Evolutionary conservation across 2,797 vertebrate species (phyloP).

Genomic region (Halcyon chelicuti): DNA sequence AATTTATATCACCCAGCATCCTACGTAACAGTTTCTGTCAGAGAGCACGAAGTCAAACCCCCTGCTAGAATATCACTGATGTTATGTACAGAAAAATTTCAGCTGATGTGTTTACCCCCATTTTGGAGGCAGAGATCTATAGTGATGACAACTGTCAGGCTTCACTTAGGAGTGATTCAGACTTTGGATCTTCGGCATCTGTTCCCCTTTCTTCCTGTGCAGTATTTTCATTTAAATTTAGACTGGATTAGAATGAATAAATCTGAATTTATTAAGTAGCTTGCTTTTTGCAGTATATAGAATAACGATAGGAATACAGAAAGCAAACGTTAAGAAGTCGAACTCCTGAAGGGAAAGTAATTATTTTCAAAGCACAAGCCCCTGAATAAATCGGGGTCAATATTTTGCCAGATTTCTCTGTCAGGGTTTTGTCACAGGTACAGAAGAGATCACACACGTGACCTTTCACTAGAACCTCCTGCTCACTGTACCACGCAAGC

Average conservation of each 20-base stretch:
- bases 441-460: background rate
- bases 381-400: background rate
- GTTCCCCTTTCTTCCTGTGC: background rate
- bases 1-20: background rate
- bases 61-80: background rate
- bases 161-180: background rate
- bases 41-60: background rate
- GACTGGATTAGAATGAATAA: background rate
- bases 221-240: background rate
- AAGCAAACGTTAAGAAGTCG: background rate
- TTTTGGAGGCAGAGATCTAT: background rate
- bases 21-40: background rate
- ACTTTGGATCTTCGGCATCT: background rate
- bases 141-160: conserved; percentile 5
- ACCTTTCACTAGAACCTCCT: background rate
- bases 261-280: background rate
- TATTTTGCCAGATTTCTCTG: background rate
- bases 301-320: background rate
- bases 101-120: background rate
- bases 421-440: background rate
- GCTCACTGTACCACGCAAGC: background rate
- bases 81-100: background rate
- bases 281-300: background rate
- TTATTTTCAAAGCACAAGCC: background rate
- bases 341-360: background rate